phyloP scores from a whole-genome alignment of 2,888 invertebrate species.

The Epinotia demarniana region DNA sequence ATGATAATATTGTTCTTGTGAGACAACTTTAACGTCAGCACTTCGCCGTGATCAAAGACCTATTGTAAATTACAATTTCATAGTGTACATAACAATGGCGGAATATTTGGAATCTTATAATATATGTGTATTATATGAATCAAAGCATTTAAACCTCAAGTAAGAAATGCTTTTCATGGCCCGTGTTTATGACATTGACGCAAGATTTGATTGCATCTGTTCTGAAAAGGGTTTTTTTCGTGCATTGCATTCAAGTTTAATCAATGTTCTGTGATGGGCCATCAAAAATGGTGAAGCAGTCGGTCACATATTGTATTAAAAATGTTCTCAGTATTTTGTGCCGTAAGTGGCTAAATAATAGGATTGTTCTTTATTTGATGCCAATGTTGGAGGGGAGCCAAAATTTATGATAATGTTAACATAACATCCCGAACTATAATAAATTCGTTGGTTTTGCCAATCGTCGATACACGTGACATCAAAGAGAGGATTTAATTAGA shows the following conservation, averaged over 20 bases:
- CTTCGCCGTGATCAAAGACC: constrained; percentile 72
- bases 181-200: no score
- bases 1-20: constrained; percentile 80
- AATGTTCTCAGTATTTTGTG: constrained; percentile 2
- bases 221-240: background rate
- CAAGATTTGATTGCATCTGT: background rate
- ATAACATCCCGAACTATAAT: constrained; percentile 32
- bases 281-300: background rate
- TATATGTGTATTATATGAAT: background rate
- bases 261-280: background rate
- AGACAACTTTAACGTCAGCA: constrained; percentile 74
- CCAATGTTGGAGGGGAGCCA: constrained; percentile 33
- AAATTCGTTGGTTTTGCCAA: constrained; percentile 32
- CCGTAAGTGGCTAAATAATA: constrained; percentile 22
- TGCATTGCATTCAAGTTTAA: background rate
- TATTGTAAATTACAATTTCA: constrained; percentile 69
- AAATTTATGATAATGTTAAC: constrained; percentile 33
- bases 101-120: constrained; percentile 30
- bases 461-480: constrained; percentile 35
- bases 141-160: background rate
- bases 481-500: constrained; percentile 18
- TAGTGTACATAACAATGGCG: constrained; percentile 52
- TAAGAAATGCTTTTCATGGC: no score
- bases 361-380: constrained; percentile 38
- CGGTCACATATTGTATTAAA: background rate